Conservation (phyloP, 2,113 vertebrate species). For the Thinocorus orbignyianus region DNA sequence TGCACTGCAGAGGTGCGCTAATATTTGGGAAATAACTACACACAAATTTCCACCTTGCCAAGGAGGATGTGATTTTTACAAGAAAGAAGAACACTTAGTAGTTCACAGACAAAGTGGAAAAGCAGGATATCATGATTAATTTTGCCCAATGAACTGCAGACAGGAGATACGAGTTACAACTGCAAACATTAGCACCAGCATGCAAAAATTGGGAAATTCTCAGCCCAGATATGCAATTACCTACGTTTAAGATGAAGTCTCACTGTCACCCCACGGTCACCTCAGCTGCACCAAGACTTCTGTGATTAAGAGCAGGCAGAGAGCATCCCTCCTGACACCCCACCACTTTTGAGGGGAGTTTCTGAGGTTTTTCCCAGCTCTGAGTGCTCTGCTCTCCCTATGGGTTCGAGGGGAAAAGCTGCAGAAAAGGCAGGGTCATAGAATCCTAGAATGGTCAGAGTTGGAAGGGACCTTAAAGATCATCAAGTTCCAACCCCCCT, state of each 20-base stretch:
- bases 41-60: not conserved
- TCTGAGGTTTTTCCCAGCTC: not conserved
- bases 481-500: too few relatives aligned
- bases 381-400: not conserved
- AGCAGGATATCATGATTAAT: not conserved
- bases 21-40: not conserved
- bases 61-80: not conserved
- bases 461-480: too few relatives aligned
- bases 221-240: not conserved
- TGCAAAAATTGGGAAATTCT: not conserved
- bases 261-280: not conserved
- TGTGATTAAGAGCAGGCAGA: not conserved
- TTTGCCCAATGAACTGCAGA: not conserved
- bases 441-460: too few relatives aligned
- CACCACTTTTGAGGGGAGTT: not conserved
- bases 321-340: not conserved
- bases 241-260: not conserved
- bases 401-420: fast-evolving
- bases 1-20: not conserved
- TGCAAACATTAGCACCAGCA: not conserved
- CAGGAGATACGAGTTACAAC: not conserved
- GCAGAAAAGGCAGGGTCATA: not conserved
- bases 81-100: not conserved
- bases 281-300: not conserved
- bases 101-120: not conserved